Conservation (phyloP, 1,140 invertebrate genomes). For the Ganaspis sp. region DNA sequence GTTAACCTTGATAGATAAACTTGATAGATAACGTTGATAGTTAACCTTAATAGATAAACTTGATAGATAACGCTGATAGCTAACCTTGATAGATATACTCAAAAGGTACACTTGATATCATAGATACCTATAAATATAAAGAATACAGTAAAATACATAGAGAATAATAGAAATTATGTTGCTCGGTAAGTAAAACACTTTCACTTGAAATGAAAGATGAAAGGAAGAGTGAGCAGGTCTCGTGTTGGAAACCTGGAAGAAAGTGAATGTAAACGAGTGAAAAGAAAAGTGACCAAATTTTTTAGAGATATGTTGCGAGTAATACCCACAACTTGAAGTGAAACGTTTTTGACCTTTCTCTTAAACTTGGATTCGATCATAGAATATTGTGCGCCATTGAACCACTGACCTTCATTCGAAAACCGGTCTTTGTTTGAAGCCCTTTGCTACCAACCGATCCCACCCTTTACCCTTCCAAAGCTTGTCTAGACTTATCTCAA, state of each 20-base stretch:
- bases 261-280: neutral
- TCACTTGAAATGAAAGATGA: conserved; percentile 59
- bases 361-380: neutral
- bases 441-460: conserved; percentile 61
- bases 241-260: conserved; percentile 44
- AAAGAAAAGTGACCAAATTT: conserved; percentile 20
- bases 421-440: conserved; percentile 72
- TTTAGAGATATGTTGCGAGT: neutral
- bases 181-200: conserved; percentile 61
- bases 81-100: too few species aligned
- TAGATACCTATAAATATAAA: too few species aligned
- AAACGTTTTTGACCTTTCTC: conserved; percentile 50
- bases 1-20: too few species aligned
- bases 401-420: conserved; percentile 75
- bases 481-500: conserved; percentile 51
- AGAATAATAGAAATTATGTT: neutral
- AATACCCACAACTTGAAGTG: conserved; percentile 48
- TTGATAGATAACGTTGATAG: too few species aligned
- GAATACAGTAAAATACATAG: too few species aligned
- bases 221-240: conserved; percentile 52
- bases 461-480: conserved; percentile 52
- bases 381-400: conserved; percentile 60
- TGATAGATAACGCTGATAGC: too few species aligned
- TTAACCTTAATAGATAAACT: too few species aligned
- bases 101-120: too few species aligned